These are phyloP conservation scores for Marronus borbonicus DNA, from an alignment of 2,888 invertebrate genomes.

Conservation along the genomic window DNA sequence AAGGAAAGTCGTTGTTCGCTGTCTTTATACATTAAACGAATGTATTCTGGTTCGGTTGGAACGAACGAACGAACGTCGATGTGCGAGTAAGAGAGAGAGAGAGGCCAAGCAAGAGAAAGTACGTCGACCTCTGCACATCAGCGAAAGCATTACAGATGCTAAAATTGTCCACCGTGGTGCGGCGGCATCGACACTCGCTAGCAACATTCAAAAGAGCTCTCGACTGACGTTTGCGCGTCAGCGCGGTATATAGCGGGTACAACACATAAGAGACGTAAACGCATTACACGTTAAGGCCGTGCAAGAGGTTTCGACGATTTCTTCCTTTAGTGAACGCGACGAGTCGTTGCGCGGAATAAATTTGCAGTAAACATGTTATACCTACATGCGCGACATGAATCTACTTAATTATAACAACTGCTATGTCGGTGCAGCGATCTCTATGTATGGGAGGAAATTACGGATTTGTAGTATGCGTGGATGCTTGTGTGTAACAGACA, in stretches of 20 bases:
- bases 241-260: no score
- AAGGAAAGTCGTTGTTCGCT: no score
- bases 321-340: no score
- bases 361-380: slow-evolving; percentile 68
- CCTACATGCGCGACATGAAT: slow-evolving; percentile 67
- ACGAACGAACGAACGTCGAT: no score
- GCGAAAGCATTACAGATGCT: slow-evolving; percentile 61
- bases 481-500: background rate
- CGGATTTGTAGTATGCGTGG: background rate
- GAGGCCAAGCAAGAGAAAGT: slow-evolving; percentile 53
- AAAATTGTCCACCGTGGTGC: slow-evolving; percentile 60
- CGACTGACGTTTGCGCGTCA: no score
- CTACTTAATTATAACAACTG: slow-evolving; percentile 68
- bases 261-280: no score
- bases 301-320: no score
- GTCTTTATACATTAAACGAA: no score
- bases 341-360: slow-evolving; percentile 64
- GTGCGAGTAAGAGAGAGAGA: no score
- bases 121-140: slow-evolving; percentile 60
- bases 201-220: background rate
- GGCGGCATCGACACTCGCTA: slow-evolving; percentile 3
- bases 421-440: slow-evolving; percentile 8
- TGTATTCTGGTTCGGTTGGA: no score
- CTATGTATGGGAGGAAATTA: slow-evolving; percentile 5
- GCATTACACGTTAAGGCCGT: no score